Base-by-base conservation (phyloP, 2,888 invertebrate genomes). In the Stenodema calcarata region DNA sequence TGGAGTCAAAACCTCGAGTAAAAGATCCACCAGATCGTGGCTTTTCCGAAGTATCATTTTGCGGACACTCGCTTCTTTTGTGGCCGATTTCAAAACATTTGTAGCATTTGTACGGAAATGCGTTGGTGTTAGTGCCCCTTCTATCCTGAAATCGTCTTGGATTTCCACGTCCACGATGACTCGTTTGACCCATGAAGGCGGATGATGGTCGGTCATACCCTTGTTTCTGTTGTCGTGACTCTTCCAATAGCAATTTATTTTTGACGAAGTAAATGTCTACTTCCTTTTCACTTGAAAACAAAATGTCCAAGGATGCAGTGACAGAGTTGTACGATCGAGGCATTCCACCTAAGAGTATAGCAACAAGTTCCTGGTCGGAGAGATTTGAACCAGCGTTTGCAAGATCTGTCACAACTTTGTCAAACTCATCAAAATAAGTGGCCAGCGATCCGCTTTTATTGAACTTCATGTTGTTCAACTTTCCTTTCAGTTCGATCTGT, bases 391-490 rank as follows among this genome's bases (percentile, higher is more conserved):
- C 35, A 2, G 78, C n/a, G 27, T 78, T 78, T 14, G 78, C 12
- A 16, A 78, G 78, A 78, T 41, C 42, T 6, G 78, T 78, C 41
- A 78, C 41, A 78, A 78, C 42, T 78, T 41, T 30, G 42, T 78
- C 78, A 44, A 78, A 78, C 27, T 78, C 78, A 9, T 78, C 78
- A 16, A 78, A 78, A 73, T 73, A 73, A 4, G 27, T 16, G 2
- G 47, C 12, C 1, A 80, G 54, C 16, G 44, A 47, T 18, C 80
- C 47, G 27, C 4, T 80, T 47, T 44, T n/a, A n/a, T n/a, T 80
- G 30, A 80, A 80, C 47, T 47, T 47, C 80, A 80, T 47, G 80
- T 80, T 80, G 44, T 47, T 80, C 1, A 80, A 35, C 23, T 80
- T 80, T 3, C 12, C 18, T 47, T 80, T 80, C 6, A 80, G 50